These are phyloP conservation scores for Galbula dea DNA, from an alignment of 2,113 vertebrate genomes.

Conservation along the genomic window DNA sequence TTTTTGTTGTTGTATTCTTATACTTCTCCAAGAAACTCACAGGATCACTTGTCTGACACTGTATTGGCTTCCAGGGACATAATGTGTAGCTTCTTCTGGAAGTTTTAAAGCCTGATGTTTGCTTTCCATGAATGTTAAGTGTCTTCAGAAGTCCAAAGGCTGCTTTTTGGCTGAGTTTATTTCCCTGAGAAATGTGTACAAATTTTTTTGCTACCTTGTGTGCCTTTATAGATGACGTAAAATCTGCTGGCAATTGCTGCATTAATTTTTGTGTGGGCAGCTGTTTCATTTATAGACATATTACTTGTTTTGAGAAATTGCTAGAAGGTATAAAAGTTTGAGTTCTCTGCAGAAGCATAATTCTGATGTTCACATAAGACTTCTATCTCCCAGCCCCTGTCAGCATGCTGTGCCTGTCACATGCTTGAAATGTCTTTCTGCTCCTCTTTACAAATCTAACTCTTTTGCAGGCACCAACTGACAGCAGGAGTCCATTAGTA, in stretches of 20 bases:
- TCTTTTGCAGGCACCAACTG: not conserved
- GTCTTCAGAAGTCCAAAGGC: not conserved
- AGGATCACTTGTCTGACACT: not conserved
- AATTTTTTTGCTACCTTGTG: not conserved
- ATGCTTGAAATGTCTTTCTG: not conserved
- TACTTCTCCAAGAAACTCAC: not conserved
- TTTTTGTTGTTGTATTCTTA: not conserved
- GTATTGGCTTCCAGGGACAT: not conserved
- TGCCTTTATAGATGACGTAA: conserved; percentile 1
- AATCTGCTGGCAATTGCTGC: not conserved
- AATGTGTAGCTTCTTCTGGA: not conserved
- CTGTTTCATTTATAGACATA: not conserved
- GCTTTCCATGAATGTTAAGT: not conserved
- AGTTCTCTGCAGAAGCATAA: not conserved
- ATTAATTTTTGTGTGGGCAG: conserved; percentile 42
- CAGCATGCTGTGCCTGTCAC: not conserved
- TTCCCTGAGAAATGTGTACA: not conserved
- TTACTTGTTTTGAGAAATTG: not conserved
- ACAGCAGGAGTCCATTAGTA: not conserved
- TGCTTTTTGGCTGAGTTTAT: not conserved
- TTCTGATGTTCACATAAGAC: not conserved
- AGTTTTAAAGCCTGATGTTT: not conserved
- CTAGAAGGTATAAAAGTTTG: not conserved
- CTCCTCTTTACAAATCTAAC: not conserved
- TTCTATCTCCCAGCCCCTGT: not conserved